These are phyloP conservation scores for Nyctalus aviator DNA, from an alignment of 2,797 vertebrate genomes.

Conservation along the genomic window DNA sequence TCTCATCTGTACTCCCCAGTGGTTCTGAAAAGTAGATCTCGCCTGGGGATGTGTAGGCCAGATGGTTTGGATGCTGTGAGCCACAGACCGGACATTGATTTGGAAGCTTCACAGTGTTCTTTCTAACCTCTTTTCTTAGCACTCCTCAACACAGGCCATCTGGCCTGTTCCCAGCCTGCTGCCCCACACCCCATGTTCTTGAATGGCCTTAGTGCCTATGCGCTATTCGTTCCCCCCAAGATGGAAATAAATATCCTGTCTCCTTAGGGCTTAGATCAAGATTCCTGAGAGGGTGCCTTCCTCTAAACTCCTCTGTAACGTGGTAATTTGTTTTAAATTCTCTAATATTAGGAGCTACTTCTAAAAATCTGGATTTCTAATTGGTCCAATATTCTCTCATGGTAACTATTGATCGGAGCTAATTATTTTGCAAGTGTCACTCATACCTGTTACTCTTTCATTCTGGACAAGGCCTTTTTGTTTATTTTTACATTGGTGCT, in stretches of 20 bases:
- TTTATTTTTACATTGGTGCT: conserved; percentile 8
- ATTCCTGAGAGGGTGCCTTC: background rate
- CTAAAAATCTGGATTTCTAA: conserved; percentile 23
- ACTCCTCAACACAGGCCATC: background rate
- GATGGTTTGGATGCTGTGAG: background rate
- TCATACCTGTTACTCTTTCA: background rate
- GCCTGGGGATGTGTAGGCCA: background rate
- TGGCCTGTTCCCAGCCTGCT: background rate
- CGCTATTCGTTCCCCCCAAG: background rate
- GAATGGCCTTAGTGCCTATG: background rate
- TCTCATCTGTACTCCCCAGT: background rate
- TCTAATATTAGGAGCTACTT: background rate
- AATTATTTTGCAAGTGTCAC: background rate
- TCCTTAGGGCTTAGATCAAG: background rate
- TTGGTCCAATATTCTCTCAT: background rate
- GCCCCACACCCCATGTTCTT: background rate
- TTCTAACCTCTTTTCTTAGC: background rate
- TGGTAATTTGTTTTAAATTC: background rate
- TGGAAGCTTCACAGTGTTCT: background rate
- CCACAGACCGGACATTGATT: background rate
- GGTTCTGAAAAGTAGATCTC: background rate
- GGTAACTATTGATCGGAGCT: background rate
- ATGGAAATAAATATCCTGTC: background rate
- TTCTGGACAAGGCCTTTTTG: background rate
- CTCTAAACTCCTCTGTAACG: background rate